phyloP scores from a whole-genome alignment of 2,113 vertebrate genomes.

The Apteryx mantelli region DNA sequence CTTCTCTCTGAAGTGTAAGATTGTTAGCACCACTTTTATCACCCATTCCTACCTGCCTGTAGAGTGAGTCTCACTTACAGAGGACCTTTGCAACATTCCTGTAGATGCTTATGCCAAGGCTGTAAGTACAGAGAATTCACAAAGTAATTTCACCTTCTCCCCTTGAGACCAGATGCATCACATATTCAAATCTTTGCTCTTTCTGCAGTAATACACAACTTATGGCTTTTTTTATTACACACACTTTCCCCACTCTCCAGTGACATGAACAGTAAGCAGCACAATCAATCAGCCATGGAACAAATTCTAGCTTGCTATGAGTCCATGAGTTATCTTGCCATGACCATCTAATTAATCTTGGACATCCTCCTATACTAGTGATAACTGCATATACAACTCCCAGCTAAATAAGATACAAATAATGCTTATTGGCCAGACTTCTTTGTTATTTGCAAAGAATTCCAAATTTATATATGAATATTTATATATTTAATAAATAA shows the following conservation, averaged over 20 bases:
- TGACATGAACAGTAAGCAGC: neutral
- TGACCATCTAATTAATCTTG: neutral
- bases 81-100: neutral
- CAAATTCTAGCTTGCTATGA: neutral
- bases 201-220: neutral
- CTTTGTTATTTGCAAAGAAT: neutral
- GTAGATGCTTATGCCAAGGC: neutral
- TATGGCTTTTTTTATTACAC: neutral
- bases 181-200: neutral
- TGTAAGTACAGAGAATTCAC: neutral
- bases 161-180: neutral
- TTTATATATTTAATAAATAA: neutral
- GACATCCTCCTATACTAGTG: neutral
- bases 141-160: neutral
- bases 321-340: neutral
- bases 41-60: neutral
- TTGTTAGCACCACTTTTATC: neutral
- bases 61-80: neutral
- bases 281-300: neutral
- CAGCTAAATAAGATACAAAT: neutral
- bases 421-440: neutral
- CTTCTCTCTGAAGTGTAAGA: neutral
- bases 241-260: neutral
- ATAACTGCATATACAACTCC: neutral
- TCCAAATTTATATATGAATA: neutral